phyloP scores from a whole-genome alignment of 2,113 vertebrate genomes.

The Chrysemys picta region DNA sequence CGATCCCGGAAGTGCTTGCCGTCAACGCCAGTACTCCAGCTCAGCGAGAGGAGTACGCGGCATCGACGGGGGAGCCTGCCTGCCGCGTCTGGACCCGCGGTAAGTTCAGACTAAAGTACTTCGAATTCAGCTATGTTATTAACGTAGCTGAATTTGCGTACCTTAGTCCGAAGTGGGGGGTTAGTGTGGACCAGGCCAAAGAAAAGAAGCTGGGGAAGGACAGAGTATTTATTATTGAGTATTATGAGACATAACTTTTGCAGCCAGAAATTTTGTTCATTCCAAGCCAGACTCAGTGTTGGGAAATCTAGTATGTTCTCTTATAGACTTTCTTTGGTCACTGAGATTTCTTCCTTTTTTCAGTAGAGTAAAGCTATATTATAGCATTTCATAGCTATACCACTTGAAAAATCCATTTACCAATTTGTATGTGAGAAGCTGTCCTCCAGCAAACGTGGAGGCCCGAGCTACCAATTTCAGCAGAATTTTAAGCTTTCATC shows the following conservation, averaged over 20 bases:
- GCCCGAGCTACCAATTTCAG: neutral
- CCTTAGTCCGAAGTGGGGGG: no score
- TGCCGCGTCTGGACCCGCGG: no score
- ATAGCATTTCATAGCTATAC: neutral
- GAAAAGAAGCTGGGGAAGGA: neutral
- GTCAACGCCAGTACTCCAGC: no score
- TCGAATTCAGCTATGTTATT: no score
- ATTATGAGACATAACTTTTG: neutral
- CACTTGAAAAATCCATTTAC: neutral
- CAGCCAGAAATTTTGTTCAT: neutral
- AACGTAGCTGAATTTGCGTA: no score
- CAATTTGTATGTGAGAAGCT: neutral
- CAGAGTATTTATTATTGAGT: neutral
- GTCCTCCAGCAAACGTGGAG: neutral
- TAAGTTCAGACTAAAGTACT: no score
- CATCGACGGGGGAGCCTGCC: no score
- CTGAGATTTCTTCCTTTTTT: neutral
- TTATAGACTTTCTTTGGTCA: neutral
- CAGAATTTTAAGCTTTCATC: neutral
- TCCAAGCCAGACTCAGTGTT: neutral
- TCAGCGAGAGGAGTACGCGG: no score
- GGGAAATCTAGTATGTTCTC: neutral
- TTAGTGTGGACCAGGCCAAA: no score
- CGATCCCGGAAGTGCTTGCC: no score
- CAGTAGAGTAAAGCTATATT: neutral